Conservation (phyloP, 2,797 vertebrate species). For the Chromobotia macracanthus region DNA sequence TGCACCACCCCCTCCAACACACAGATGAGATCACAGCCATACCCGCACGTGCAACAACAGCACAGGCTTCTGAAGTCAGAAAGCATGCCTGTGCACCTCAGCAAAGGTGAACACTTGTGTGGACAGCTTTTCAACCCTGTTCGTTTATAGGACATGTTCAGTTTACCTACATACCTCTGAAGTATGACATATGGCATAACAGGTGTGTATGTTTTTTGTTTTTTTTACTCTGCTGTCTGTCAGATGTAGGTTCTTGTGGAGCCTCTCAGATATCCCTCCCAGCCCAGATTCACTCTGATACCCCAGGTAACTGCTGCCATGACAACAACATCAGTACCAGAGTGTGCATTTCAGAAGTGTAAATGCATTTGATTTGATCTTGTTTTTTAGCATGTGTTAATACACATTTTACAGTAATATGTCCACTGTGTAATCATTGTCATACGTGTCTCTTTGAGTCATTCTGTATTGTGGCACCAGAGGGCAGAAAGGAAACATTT, state of each 20-base stretch:
- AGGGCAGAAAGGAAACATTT: background rate
- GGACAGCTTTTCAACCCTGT: background rate
- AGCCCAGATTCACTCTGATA: conserved; percentile 80
- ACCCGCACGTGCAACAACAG: conserved; percentile 70
- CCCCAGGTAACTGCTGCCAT: conserved; percentile 81
- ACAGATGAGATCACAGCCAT: conserved; percentile 44
- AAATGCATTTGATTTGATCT: conserved; percentile 8
- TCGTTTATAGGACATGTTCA: background rate
- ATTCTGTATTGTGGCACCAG: background rate
- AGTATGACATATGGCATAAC: background rate
- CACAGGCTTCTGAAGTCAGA: conserved; percentile 94
- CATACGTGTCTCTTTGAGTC: too few species aligned
- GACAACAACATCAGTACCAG: conserved; percentile 61
- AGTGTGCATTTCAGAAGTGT: conserved; percentile 41
- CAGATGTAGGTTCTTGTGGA: conserved; percentile 81
- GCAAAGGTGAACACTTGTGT: conserved; percentile 83
- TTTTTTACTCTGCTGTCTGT: conserved; percentile 70
- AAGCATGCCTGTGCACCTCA: conserved; percentile 95
- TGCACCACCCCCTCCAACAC: conserved; percentile 39
- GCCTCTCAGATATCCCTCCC: conserved; percentile 79
- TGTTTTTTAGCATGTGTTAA: too few species aligned
- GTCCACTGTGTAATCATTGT: conserved; percentile 8
- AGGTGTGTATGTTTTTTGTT: too few species aligned
- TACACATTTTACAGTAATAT: background rate
- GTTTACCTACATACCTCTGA: background rate